Evolutionary conservation across 1,140 invertebrate genomes (phyloP).

Genomic region (Macrobrachium rosenbergii): DNA sequence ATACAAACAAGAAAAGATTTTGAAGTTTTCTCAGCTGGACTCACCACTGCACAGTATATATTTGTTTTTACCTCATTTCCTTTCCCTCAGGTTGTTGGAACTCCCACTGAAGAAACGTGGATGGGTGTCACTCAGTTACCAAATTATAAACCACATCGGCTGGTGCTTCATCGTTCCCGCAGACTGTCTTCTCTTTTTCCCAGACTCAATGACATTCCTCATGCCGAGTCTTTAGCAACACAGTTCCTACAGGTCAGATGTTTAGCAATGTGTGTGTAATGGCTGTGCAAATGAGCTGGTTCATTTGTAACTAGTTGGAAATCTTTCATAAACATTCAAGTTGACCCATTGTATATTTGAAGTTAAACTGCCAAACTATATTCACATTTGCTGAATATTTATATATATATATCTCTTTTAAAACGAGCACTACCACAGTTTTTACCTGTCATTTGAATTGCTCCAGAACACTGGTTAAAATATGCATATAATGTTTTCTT

Average conservation of each 20-base stretch:
- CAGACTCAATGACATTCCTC: conserved; percentile 85
- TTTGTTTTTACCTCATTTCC: conserved; percentile 48
- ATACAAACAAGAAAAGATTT: neutral
- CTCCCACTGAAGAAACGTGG: conserved; percentile 93
- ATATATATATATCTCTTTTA: too few relatives aligned
- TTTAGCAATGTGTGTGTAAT: neutral
- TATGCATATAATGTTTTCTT: too few relatives aligned
- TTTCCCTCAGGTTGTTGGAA: conserved; percentile 82
- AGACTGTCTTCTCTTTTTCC: conserved; percentile 89
- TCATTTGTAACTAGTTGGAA: neutral
- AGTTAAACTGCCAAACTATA: too few relatives aligned
- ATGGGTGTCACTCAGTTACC: conserved; percentile 87
- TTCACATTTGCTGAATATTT: too few relatives aligned
- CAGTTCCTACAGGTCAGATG: conserved; percentile 79
- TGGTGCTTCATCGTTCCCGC: conserved; percentile 82
- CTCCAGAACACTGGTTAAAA: too few relatives aligned
- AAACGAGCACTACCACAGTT: too few relatives aligned
- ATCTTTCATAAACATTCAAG: neutral
- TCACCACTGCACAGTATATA: neutral
- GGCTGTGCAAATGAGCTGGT: neutral
- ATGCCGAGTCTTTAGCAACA: conserved; percentile 89
- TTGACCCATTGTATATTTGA: too few relatives aligned
- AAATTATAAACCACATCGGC: conserved; percentile 86
- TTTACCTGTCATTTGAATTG: too few relatives aligned
- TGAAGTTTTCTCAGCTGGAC: neutral